A percentile compares a stretch with the other conserved stretches of the same genome.
These are phyloP conservation scores for Diceros bicornis DNA, from an alignment of 2,797 vertebrate species.

Conservation along the genomic window DNA sequence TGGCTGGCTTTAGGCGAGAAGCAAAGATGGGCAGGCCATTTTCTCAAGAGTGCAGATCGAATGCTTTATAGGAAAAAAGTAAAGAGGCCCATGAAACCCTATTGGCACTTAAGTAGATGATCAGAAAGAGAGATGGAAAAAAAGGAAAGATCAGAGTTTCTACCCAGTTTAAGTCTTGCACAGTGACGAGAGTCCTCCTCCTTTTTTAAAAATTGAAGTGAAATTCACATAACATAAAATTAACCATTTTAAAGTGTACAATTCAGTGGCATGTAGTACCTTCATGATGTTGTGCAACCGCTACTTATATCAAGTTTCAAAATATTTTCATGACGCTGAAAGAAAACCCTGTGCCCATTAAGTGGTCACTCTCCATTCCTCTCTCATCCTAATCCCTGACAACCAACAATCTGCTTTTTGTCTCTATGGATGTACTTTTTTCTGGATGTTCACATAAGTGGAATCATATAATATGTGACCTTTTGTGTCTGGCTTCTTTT, in stretches of 20 bases:
- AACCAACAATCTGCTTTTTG: not conserved
- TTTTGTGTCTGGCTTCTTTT: conserved; percentile 19
- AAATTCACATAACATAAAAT: conserved; percentile 33
- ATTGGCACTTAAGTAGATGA: not conserved
- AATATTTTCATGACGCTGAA: not conserved
- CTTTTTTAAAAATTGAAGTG: not conserved
- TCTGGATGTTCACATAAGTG: conserved; percentile 36
- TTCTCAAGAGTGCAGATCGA: not conserved
- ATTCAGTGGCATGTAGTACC: not conserved
- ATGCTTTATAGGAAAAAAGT: not conserved
- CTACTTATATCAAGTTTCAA: not conserved
- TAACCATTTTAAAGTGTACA: not conserved
- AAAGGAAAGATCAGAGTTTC: conserved; percentile 15
- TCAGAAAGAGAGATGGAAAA: not conserved
- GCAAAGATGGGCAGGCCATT: not conserved
- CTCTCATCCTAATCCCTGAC: not conserved
- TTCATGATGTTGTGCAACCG: not conserved
- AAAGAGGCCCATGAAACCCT: not conserved
- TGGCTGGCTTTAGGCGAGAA: not conserved
- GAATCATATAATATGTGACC: not conserved
- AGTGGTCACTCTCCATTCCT: not conserved
- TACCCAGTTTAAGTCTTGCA: not conserved
- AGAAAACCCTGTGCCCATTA: not conserved
- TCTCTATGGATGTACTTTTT: not conserved
- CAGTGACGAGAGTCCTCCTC: not conserved